Percentiles rank a stretch among this genome's conserved stretches.
These are phyloP conservation scores for Sarcophaga caerulescens DNA, from an alignment of 2,888 invertebrate genomes.

Conservation along the genomic window DNA sequence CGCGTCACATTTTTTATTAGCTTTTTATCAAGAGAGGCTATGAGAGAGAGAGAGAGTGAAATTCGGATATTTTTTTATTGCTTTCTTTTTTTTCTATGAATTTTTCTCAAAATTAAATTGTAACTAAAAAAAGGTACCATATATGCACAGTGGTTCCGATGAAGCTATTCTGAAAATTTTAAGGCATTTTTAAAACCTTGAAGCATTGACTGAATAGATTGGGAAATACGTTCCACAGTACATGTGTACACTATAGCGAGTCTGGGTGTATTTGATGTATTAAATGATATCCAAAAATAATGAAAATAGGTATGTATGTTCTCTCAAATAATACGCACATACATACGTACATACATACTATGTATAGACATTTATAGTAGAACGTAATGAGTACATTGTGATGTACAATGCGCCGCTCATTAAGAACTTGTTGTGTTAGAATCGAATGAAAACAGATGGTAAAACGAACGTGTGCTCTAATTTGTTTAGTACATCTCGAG, in stretches of 20 bases:
- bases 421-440: constrained; percentile 30
- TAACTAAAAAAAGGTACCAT: not conserved
- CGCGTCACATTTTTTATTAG: constrained; percentile 14
- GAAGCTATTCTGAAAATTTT: not conserved
- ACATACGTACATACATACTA: too few relatives aligned
- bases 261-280: not conserved
- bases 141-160: not conserved
- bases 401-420: constrained; percentile 30
- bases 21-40: not conserved
- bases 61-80: not conserved
- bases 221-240: not conserved
- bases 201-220: not conserved
- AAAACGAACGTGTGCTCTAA: constrained; percentile 47
- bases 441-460: constrained; percentile 56
- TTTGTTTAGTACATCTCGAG: constrained; percentile 62
- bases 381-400: not conserved
- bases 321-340: not conserved
- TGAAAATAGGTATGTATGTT: not conserved
- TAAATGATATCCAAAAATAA: too few relatives aligned
- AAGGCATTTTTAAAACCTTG: not conserved
- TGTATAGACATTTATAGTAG: too few relatives aligned
- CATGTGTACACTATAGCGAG: not conserved
- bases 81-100: too few relatives aligned
- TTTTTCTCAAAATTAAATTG: not conserved
- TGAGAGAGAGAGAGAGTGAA: not conserved